phyloP scores from a whole-genome alignment of 2,113 vertebrate species.

The Felis chaus region DNA sequence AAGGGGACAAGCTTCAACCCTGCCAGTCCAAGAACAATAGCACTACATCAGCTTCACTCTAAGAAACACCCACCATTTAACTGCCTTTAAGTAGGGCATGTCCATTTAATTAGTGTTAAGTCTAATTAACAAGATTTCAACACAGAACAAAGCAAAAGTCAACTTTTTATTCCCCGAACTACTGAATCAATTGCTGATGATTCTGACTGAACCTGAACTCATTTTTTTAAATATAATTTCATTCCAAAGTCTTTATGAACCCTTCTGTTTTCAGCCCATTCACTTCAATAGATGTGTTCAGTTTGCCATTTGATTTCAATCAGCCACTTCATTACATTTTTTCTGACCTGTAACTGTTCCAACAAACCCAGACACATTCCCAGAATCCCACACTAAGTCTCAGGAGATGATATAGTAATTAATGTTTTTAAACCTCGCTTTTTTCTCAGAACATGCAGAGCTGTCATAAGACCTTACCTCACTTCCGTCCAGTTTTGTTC shows the following conservation, averaged over 20 bases:
- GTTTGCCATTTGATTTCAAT: background rate
- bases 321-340: background rate
- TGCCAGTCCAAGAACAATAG: background rate
- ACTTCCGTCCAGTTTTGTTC: accelerated
- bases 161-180: conserved; percentile 32
- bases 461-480: background rate
- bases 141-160: conserved; percentile 41
- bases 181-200: conserved; percentile 44
- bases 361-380: background rate
- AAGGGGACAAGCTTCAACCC: background rate
- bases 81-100: conserved; percentile 41
- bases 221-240: background rate
- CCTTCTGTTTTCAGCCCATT: background rate
- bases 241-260: background rate
- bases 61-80: conserved; percentile 42
- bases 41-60: background rate
- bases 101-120: conserved; percentile 54
- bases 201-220: background rate
- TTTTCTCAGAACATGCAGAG: background rate
- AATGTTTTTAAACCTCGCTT: background rate
- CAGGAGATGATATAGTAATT: background rate
- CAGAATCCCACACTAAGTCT: background rate
- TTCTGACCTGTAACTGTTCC: background rate
- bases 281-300: background rate
- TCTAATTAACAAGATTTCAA: conserved; percentile 58